A percentile compares a stretch with the other conserved stretches of the same genome.
These are phyloP conservation scores for Papilio gigon DNA, from an alignment of 2,888 invertebrate species.

Conservation along the genomic window DNA sequence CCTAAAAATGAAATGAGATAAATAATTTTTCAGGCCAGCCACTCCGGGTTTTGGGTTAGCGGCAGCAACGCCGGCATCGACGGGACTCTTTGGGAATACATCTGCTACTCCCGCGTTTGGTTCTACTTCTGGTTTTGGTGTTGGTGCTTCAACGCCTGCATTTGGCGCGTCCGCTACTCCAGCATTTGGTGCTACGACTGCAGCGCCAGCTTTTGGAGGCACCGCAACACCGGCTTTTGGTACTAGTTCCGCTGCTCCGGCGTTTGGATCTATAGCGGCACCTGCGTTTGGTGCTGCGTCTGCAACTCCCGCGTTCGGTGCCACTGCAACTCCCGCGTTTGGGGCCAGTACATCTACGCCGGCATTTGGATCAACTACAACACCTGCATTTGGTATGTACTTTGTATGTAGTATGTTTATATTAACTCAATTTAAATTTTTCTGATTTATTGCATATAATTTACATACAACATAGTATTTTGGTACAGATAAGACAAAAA, in stretches of 20 bases:
- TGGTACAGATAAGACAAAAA: not conserved
- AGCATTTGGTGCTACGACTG: slow-evolving; percentile 49
- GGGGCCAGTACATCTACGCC: slow-evolving; percentile 47
- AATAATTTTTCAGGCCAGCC: slow-evolving; percentile 59
- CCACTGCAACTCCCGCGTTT: slow-evolving; percentile 52
- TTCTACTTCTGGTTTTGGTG: slow-evolving; percentile 51
- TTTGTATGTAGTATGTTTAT: not conserved
- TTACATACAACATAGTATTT: not conserved
- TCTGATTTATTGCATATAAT: too few species aligned
- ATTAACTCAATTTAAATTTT: not conserved
- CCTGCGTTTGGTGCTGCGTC: slow-evolving; percentile 58
- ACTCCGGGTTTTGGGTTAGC: slow-evolving; percentile 66
- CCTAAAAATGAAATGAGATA: slow-evolving; percentile 46
- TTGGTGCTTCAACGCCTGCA: slow-evolving; percentile 44
- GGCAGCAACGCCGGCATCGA: slow-evolving; percentile 60
- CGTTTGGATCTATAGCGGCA: slow-evolving; percentile 55
- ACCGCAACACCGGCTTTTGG: slow-evolving; percentile 55
- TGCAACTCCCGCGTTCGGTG: slow-evolving; percentile 54
- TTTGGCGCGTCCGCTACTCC: slow-evolving; percentile 50
- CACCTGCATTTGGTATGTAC: slow-evolving; percentile 37
- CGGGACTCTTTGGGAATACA: slow-evolving; percentile 66
- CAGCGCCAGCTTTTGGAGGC: slow-evolving; percentile 60
- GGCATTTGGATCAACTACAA: slow-evolving; percentile 41
- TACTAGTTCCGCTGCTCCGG: slow-evolving; percentile 53
- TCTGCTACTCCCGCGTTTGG: slow-evolving; percentile 52